Evolutionary conservation across 2,888 invertebrate genomes (phyloP), one percentile per base, ranked within the genome.

Genomic region (Acrobeloides nanus): DNA sequence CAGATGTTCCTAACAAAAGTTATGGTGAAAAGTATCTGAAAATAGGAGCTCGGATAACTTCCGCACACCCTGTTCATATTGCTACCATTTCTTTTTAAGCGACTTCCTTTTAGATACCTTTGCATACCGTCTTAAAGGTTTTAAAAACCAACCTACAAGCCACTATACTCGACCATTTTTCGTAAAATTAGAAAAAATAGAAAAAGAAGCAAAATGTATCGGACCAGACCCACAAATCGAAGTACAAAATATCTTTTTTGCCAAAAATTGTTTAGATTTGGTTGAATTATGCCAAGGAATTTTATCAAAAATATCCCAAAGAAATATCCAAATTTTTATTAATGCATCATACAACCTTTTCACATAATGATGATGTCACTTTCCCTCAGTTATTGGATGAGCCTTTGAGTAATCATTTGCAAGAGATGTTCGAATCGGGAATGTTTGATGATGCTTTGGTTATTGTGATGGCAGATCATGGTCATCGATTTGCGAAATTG

Each of bases 401-500:
- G 4, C 65, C 67, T 42, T 38, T 72, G 21, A 31, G 39, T 8
- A 46, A 38, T 10, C 61, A 62, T 53, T 53, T 72, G 49, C 44
- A 46, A 57, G 51, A 40, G 15, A 31, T 48, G 23, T 10, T 20
- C 34, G 71, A 77, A 4, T 78, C 78, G 1, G 83, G 83, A 0
- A 76, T 82, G 31, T 76, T 89, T 17, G 82, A 89, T 53, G 82
- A 87, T 61, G 87, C 90, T 0, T 72, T 92, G 55, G 75, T 93
- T 0, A 82, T 92, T 45, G 72, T 92, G 3, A 88, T 92, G 87
- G 85, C 88, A 4, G 92, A 93, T 76, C 92, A 93, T 74, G 92
- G 92, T 0, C 84, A 85, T 51, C 83, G 89, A 71, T 89, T 86
- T 75, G 83, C 85, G 0, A 80, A 82, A 42, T 81, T 89, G 6